Conservation (phyloP, 2,888 invertebrate species). For the Athalia circularis region DNA sequence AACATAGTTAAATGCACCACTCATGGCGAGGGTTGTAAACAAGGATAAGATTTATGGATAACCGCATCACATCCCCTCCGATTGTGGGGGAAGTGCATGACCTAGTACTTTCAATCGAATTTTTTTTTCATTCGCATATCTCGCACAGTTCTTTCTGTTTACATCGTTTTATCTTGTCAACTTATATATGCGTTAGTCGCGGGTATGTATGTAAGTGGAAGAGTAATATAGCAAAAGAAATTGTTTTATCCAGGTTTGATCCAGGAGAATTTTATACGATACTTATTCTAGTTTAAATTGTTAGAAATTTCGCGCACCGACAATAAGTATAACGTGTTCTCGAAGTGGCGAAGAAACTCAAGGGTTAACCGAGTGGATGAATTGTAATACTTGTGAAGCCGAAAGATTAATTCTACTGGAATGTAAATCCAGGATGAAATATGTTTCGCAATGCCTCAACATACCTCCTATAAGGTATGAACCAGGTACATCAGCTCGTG, state of each 20-base stretch:
- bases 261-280: neutral
- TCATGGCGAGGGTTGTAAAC: constrained; percentile 29
- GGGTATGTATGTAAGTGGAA: neutral
- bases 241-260: too few relatives aligned
- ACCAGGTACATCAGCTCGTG: neutral
- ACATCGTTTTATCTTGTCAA: neutral
- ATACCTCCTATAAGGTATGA: neutral
- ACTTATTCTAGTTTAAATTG: neutral
- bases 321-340: neutral
- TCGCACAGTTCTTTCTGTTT: constrained; percentile 5
- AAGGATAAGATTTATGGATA: constrained; percentile 33
- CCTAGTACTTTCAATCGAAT: neutral
- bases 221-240: too few relatives aligned
- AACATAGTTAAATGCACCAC: neutral
- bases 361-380: constrained; percentile 11
- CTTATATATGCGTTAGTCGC: constrained; percentile 12
- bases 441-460: neutral
- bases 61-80: neutral
- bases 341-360: neutral
- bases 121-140: neutral
- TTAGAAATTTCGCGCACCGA: neutral
- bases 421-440: constrained; percentile 19
- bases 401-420: constrained; percentile 25
- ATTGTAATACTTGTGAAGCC: constrained; percentile 1
- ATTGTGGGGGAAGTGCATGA: constrained; percentile 20